A percentile compares a stretch with the other conserved stretches of the same genome.
These are phyloP conservation scores for Pseudomyrmex concolor DNA, from an alignment of 1,140 invertebrate species.

Conservation along the genomic window DNA sequence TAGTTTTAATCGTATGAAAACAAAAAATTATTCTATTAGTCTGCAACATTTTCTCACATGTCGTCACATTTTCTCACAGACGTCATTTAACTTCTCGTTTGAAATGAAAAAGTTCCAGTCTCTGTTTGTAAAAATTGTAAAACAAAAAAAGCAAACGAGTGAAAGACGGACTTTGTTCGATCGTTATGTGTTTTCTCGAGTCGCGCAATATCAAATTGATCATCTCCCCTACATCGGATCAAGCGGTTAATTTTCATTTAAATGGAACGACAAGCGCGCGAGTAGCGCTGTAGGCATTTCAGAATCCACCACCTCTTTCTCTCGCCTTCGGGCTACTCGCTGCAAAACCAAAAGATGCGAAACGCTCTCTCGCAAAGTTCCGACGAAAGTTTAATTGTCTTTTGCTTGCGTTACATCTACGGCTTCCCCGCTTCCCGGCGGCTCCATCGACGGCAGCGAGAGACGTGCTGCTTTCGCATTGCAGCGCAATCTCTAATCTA, in stretches of 20 bases:
- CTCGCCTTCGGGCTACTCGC: slow-evolving; percentile 39
- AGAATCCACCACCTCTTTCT: slow-evolving; percentile 36
- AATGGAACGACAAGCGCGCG: slow-evolving; percentile 75
- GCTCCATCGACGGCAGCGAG: not conserved
- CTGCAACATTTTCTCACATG: too few species aligned
- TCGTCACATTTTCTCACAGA: too few species aligned
- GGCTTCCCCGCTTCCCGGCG: slow-evolving; percentile 32
- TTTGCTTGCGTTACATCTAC: slow-evolving; percentile 69
- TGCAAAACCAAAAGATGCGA: slow-evolving; percentile 58
- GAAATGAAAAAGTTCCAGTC: not conserved
- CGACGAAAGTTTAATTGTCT: slow-evolving; percentile 80
- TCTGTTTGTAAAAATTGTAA: not conserved
- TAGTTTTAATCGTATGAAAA: too few species aligned
- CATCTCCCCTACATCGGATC: slow-evolving; percentile 42
- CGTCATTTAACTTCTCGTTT: too few species aligned
- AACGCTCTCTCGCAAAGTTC: slow-evolving; percentile 75
- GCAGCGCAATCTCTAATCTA: not conserved
- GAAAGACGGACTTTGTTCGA: not conserved
- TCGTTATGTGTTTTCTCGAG: slow-evolving; percentile 19
- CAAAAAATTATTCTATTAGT: too few species aligned
- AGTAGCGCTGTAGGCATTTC: slow-evolving; percentile 55
- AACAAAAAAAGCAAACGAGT: too few species aligned
- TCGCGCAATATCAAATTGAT: slow-evolving; percentile 69
- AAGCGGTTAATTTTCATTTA: slow-evolving; percentile 82
- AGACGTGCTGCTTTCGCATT: not conserved